Conservation (phyloP, 2,888 invertebrate species). For the Eilema griseolum region DNA sequence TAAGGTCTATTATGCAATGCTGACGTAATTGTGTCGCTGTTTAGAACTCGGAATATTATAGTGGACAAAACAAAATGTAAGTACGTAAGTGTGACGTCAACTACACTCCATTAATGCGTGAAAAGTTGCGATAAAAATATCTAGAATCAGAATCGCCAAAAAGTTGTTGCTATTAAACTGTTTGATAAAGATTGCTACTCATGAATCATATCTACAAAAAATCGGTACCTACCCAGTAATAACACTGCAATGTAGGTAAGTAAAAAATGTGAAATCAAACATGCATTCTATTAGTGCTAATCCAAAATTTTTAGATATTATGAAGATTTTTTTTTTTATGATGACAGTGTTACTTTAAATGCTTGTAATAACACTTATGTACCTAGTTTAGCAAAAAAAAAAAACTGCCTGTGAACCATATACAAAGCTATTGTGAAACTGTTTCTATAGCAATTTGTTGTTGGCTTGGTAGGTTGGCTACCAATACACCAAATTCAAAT, state of each 20-base stretch:
- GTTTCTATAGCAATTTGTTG: not conserved
- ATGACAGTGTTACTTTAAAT: not conserved
- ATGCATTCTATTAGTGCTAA: not conserved
- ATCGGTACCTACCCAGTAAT: not conserved
- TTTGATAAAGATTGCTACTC: not conserved
- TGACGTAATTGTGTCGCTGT: conserved; percentile 53
- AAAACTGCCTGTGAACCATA: not conserved
- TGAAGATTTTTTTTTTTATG: not conserved
- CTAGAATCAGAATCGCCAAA: conserved; percentile 12
- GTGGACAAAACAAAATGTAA: conserved; percentile 20
- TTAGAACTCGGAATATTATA: conserved; percentile 18
- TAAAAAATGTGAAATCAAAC: not conserved
- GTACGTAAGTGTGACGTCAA: conserved; percentile 42
- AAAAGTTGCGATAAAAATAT: conserved; percentile 16
- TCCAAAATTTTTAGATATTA: not conserved
- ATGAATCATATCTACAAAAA: not conserved
- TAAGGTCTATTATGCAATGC: conserved; percentile 58
- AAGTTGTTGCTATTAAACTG: conserved; percentile 1
- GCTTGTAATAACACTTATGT: not conserved
- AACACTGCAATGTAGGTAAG: not conserved
- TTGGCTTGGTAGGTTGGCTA: not conserved
- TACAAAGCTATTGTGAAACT: not conserved
- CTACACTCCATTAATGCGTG: conserved; percentile 8
- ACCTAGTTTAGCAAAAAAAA: no score
- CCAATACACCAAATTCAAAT: not conserved